Evolutionary conservation across 37 sponge, comb jelly and placozoan species (phyloP), one percentile per base, ranked within the genome.

Genomic region (Dysidea cf. avara): DNA sequence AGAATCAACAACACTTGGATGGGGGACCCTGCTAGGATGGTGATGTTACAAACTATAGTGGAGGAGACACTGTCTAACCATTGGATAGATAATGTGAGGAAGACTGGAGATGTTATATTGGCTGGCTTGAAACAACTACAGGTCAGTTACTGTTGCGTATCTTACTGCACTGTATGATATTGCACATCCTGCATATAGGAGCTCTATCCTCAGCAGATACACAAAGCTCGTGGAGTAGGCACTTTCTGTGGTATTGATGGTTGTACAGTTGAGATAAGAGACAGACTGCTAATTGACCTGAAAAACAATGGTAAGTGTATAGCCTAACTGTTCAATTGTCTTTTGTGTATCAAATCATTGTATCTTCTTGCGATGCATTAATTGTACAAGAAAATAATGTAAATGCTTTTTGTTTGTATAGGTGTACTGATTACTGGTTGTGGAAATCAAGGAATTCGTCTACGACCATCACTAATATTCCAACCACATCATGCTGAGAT

Each of bases 1-100:
- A 76, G 94, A 28, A 84, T 92, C 36, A 73, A 73, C 75, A 88
- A 88, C 79, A 92, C 94, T 0, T 92, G 89, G 89, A 64, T 84
- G 64, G 94, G 94, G 11, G 94, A 92, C 53, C 86, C 77, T 25
- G 21, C 55, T 28, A 79, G 77, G 51, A 12, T 88, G 78, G 74
- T 84, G 18, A 35, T 88, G 37, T 24, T 79, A 40, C 65, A 68
- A 17, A 82, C 76, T 28, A 40, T 88, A 1, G 21, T 87, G 1
- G 67, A 70, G 3, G 78, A 76, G 35, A 88, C 88, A 3, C 31
- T 69, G 28, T 34, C 32, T 4, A 36, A 76, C n/a, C 37, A 88
- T 4, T 47, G 88, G 24, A 52, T 92, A 13, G 7, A 46, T 14
- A 59, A 53, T 22, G 69, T 69, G 0, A 54, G 36, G 18, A 57